phyloP scores from a whole-genome alignment of 2,113 vertebrate species.

The Tamias sibiricus region DNA sequence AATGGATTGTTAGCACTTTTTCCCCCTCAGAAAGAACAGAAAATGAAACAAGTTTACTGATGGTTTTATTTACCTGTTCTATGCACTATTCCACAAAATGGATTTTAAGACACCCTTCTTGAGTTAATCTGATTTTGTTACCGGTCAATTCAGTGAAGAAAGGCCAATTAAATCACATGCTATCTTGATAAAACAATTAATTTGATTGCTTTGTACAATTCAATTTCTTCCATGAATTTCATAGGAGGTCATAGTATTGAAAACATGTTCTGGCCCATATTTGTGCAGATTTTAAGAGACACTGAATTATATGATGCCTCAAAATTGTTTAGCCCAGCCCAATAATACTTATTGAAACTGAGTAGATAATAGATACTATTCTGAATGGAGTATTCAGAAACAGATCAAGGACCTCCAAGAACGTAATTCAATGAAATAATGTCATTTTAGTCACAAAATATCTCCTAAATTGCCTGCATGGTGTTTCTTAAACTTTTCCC shows the following conservation, averaged over 20 bases:
- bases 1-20: neutral
- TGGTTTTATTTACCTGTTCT: neutral
- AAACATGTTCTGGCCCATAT: conserved; percentile 37
- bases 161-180: neutral
- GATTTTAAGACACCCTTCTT: neutral
- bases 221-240: neutral
- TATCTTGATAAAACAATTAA: neutral
- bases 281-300: conserved; percentile 1
- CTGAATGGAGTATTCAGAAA: neutral
- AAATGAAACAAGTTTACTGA: conserved; percentile 26
- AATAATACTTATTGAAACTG: neutral
- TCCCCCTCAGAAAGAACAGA: neutral
- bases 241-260: neutral
- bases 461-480: neutral
- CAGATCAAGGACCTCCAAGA: neutral
- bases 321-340: neutral
- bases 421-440: neutral
- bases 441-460: neutral
- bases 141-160: neutral
- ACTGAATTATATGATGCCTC: neutral
- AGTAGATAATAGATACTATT: neutral
- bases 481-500: conserved; percentile 10
- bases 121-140: conserved; percentile 40
- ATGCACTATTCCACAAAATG: neutral
- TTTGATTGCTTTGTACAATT: conserved; percentile 30